These are phyloP conservation scores for Plectrocnemia conspersa DNA, from an alignment of 1,140 invertebrate species.

Conservation along the genomic window DNA sequence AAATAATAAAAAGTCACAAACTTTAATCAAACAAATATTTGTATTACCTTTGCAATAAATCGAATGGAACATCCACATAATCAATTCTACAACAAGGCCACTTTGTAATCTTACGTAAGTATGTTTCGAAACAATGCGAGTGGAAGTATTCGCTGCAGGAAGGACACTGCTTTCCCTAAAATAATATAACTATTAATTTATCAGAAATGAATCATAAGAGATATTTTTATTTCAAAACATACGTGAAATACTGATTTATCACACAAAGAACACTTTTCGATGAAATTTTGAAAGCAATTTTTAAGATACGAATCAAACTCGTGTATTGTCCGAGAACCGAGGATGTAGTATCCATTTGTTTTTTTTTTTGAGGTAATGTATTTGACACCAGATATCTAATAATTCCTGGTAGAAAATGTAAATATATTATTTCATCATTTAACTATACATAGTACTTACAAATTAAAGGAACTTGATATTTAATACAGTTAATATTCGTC, in stretches of 20 bases:
- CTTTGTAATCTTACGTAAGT: slow-evolving; percentile 1
- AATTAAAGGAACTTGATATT: too few relatives aligned
- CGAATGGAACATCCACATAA: too few relatives aligned
- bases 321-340: slow-evolving; percentile 7
- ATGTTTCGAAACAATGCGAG: slow-evolving; percentile 5
- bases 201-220: too few relatives aligned
- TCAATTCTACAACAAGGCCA: slow-evolving; percentile 13
- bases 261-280: neutral
- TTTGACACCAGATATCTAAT: neutral
- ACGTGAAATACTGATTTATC: slow-evolving; percentile 1
- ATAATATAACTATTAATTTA: neutral
- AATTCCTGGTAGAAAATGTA: too few relatives aligned
- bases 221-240: too few relatives aligned
- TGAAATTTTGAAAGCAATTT: neutral
- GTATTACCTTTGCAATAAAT: too few relatives aligned
- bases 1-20: too few relatives aligned
- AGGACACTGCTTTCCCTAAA: neutral
- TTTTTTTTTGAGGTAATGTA: slow-evolving; percentile 9
- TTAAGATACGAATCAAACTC: slow-evolving; percentile 10
- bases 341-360: neutral
- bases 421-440: too few relatives aligned
- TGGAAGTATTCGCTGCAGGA: slow-evolving; percentile 1
- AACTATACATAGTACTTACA: too few relatives aligned
- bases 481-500: too few relatives aligned
- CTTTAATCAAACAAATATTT: too few relatives aligned